Evolutionary conservation across 2,113 vertebrate species (phyloP).

Genomic region (Pygoscelis antarcticus): DNA sequence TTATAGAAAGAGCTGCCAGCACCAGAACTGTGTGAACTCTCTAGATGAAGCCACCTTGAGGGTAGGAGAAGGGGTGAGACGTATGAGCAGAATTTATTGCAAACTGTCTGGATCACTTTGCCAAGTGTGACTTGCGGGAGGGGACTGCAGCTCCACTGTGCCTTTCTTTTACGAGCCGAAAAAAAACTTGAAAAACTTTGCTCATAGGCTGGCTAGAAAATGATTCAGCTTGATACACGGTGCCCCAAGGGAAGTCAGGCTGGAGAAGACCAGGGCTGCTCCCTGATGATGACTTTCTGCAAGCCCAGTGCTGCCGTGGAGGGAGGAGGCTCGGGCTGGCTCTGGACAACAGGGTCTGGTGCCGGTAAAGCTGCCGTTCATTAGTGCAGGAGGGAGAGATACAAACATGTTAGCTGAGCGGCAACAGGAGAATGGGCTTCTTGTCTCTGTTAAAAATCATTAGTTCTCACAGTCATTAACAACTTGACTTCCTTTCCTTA

Average conservation of each 20-base stretch:
- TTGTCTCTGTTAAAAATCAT: neutral
- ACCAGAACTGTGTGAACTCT: neutral
- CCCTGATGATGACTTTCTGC: neutral
- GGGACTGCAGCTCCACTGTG: too few species aligned
- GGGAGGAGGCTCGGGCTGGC: neutral
- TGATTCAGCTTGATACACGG: neutral
- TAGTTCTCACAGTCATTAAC: neutral
- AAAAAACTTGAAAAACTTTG: neutral
- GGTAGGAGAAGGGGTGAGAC: neutral
- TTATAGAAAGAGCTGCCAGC: neutral
- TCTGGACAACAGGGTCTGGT: neutral
- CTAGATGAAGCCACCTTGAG: neutral
- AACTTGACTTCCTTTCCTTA: neutral
- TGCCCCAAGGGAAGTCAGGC: too few species aligned
- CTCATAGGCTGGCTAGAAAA: neutral
- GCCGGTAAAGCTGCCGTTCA: accelerated
- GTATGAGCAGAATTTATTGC: neutral
- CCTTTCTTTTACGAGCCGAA: neutral
- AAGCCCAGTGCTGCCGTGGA: neutral
- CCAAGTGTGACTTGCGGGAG: neutral
- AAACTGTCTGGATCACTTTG: neutral
- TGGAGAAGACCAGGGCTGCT: neutral
- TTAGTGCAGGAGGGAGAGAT: neutral
- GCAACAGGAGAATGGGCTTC: neutral
- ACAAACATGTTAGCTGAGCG: neutral